These are phyloP conservation scores for Collichthys lucidus DNA, from an alignment of 2,113 vertebrate genomes.

Conservation along the genomic window DNA sequence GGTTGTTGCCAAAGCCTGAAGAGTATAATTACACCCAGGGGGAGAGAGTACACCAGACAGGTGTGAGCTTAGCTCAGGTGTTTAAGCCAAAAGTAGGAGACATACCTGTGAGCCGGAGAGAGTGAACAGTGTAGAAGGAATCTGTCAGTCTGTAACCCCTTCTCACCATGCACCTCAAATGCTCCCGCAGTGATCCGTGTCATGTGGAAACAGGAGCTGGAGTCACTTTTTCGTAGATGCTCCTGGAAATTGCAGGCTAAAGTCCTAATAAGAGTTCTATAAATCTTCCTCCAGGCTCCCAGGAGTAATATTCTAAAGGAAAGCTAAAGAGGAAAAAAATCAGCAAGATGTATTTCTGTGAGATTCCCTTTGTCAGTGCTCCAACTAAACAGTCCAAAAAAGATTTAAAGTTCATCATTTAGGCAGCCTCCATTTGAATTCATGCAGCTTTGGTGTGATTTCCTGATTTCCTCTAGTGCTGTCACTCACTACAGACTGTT, in stretches of 20 bases:
- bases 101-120: background rate
- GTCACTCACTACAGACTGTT: background rate
- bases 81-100: constrained; percentile 17
- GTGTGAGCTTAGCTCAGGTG: constrained; percentile 15
- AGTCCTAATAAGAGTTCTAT: constrained; percentile 6
- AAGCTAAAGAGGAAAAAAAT: background rate
- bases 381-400: background rate
- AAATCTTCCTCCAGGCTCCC: constrained; percentile 4
- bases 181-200: background rate
- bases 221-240: constrained; percentile 8
- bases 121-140: background rate
- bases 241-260: constrained; percentile 7
- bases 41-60: constrained; percentile 2
- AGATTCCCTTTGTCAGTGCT: background rate
- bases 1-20: constrained; percentile 35
- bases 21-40: constrained; percentile 20
- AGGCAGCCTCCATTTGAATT: background rate
- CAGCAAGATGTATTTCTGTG: constrained; percentile 14
- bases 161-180: background rate
- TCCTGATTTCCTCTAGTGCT: background rate
- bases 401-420: background rate
- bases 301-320: constrained; percentile 18
- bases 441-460: background rate
- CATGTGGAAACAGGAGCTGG: background rate
- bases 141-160: background rate